Evolutionary conservation across 2,797 vertebrate genomes (phyloP).

Genomic region (Cossypha niveicapilla): DNA sequence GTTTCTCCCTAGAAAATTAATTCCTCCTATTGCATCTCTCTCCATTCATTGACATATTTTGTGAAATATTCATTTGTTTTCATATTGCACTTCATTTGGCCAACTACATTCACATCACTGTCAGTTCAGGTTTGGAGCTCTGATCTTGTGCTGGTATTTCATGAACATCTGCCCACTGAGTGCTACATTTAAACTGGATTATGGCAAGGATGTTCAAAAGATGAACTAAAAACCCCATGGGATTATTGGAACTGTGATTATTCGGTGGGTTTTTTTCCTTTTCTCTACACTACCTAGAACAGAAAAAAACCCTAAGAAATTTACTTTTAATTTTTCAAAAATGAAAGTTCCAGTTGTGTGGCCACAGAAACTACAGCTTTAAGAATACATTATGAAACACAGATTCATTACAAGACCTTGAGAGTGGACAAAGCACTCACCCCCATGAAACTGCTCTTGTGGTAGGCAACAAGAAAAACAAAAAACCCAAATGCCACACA

Average conservation of each 20-base stretch:
- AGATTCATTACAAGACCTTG: not conserved
- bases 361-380: not conserved
- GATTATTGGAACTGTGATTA: not conserved
- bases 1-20: not conserved
- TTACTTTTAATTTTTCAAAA: not conserved
- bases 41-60: not conserved
- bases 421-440: not conserved
- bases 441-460: not conserved
- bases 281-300: not conserved
- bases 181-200: not conserved
- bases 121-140: not conserved
- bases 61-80: not conserved
- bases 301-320: not conserved
- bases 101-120: not conserved
- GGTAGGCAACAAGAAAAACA: not conserved
- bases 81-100: not conserved
- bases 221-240: rapidly evolving
- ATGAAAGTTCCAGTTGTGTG: not conserved
- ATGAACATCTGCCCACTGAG: not conserved
- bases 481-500: not conserved
- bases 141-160: not conserved
- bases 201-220: not conserved
- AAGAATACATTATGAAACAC: not conserved
- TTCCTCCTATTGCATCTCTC: not conserved
- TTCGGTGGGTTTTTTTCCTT: not conserved